These are phyloP conservation scores for Thalassarche chlororhynchos DNA, from an alignment of 2,113 vertebrate genomes.

Conservation along the genomic window DNA sequence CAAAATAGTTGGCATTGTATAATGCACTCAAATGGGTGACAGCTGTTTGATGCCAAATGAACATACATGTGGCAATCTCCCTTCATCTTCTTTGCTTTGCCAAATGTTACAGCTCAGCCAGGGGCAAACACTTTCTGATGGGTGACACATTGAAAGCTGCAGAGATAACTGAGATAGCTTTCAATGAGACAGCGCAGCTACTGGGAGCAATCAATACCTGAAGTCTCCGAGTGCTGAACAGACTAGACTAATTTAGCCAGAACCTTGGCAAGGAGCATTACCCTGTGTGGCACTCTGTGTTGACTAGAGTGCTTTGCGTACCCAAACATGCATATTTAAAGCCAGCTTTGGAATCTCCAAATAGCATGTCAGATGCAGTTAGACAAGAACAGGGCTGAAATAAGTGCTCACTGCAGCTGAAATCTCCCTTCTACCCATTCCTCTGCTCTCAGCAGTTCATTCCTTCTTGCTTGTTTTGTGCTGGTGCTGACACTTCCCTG, in stretches of 20 bases:
- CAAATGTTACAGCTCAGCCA: neutral
- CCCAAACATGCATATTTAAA: neutral
- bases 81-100: neutral
- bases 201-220: neutral
- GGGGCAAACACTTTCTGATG: neutral
- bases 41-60: neutral
- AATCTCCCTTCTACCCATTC: neutral
- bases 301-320: neutral
- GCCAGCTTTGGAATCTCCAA: neutral
- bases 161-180: neutral
- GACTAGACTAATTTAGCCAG: neutral
- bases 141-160: neutral
- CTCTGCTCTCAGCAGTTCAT: neutral
- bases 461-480: neutral
- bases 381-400: neutral
- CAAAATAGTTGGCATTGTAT: neutral
- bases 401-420: neutral
- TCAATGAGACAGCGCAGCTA: neutral
- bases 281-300: neutral
- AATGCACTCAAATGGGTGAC: neutral
- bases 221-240: neutral
- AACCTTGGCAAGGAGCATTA: neutral
- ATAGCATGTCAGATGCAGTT: neutral
- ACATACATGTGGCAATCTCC: neutral
- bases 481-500: neutral